phyloP scores from a whole-genome alignment of 2,113 vertebrate genomes.

The Seriola dumerili region DNA sequence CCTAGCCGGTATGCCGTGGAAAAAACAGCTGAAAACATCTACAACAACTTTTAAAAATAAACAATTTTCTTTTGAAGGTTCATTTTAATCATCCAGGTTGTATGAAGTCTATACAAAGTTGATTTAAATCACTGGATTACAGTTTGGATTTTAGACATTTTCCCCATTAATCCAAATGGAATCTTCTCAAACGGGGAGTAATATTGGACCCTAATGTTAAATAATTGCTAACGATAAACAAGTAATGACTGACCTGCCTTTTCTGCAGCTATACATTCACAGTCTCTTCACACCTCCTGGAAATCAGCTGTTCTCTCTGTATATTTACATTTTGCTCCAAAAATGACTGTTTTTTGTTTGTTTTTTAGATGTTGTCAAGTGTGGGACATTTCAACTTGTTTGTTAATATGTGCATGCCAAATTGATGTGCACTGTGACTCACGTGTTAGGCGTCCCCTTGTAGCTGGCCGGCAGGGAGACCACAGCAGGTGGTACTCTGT shows the following conservation, averaged over 20 bases:
- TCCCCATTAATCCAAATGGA: neutral
- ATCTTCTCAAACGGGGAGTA: no score
- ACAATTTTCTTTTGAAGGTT: neutral
- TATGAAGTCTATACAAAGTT: neutral
- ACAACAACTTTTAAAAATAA: neutral
- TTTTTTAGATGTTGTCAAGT: neutral
- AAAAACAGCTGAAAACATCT: neutral
- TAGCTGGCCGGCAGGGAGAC: slow-evolving; percentile 79
- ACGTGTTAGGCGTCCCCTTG: slow-evolving; percentile 77
- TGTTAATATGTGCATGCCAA: neutral
- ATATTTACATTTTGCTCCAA: neutral
- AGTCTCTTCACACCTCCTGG: no score
- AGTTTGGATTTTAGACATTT: neutral
- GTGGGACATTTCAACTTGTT: neutral
- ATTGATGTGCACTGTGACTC: slow-evolving; percentile 46
- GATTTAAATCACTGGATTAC: neutral
- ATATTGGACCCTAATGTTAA: neutral
- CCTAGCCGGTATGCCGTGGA: neutral
- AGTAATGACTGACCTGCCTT: no score
- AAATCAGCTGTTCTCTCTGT: no score
- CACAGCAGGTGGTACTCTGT: slow-evolving; percentile 57
- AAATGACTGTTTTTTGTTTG: neutral
- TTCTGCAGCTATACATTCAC: neutral
- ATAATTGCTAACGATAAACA: neutral
- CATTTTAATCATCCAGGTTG: neutral